Percentiles rank a stretch among this genome's conserved stretches.
Conservation (phyloP, 2,888 invertebrate genomes). For the Ichneumoninae sp. region DNA sequence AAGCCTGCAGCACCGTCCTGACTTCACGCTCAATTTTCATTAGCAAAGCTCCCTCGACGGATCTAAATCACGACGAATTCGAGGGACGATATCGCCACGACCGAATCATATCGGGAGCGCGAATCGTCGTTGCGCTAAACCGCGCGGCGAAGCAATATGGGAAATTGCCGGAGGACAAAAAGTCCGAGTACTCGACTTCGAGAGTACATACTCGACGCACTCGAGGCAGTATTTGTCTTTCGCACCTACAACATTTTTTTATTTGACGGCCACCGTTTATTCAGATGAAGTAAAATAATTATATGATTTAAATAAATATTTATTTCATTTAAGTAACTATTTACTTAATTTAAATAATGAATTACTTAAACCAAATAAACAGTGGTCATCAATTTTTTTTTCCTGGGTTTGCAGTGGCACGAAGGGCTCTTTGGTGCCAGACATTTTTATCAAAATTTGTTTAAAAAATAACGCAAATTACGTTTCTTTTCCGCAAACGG, state of each 20-base stretch:
- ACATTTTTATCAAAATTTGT: neutral
- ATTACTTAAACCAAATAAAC: too few relatives aligned
- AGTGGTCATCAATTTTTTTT: too few relatives aligned
- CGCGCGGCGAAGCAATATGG: neutral
- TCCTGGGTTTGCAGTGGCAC: neutral
- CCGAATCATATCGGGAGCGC: neutral
- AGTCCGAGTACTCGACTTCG: neutral
- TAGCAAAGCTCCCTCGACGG: neutral
- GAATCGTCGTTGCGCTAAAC: neutral
- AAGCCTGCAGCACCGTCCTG: slow-evolving; percentile 6
- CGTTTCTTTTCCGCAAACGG: neutral
- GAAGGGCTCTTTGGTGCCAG: too few relatives aligned
- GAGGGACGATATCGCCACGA: neutral
- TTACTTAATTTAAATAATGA: too few relatives aligned
- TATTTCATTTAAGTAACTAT: too few relatives aligned
- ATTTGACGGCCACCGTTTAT: too few relatives aligned
- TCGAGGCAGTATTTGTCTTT: neutral
- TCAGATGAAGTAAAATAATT: too few relatives aligned
- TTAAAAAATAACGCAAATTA: too few relatives aligned
- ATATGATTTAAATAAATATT: too few relatives aligned
- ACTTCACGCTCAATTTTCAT: slow-evolving; percentile 27
- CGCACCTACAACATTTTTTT: too few relatives aligned
- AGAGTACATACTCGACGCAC: neutral
- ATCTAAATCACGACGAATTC: slow-evolving; percentile 17
- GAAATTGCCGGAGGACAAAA: neutral